Evolutionary conservation across 2,888 invertebrate genomes (phyloP).

Genomic region (Lampropteryx suffumata): DNA sequence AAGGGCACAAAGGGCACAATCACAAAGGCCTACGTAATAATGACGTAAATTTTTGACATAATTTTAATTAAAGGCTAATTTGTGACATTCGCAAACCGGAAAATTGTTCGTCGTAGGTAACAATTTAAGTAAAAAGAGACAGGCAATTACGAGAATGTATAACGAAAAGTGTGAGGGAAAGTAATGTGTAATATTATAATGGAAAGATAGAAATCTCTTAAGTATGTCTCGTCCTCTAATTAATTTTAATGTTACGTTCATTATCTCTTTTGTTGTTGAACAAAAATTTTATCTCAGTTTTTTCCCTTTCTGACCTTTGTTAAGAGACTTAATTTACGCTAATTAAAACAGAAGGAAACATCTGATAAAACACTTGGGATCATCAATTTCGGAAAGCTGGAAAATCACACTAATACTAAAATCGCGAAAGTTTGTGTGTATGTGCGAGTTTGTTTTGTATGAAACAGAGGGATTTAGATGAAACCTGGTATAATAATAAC

Average conservation of each 20-base stretch:
- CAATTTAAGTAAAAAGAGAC: conserved; percentile 43
- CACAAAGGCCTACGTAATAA: conserved; percentile 67
- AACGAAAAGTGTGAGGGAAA: conserved; percentile 15
- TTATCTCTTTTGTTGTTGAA: conserved; percentile 20
- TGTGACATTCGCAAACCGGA: conserved; percentile 60
- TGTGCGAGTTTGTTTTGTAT: too few species aligned
- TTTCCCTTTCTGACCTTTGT: conserved; percentile 12
- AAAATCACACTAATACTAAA: too few species aligned
- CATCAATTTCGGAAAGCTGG: not conserved
- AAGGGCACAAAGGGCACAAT: conserved; percentile 56
- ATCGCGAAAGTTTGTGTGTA: too few species aligned
- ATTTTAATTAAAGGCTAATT: conserved; percentile 77
- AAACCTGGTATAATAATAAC: too few species aligned
- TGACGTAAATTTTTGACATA: conserved; percentile 66
- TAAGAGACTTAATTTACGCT: conserved; percentile 15
- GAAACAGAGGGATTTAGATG: too few species aligned
- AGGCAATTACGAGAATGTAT: conserved; percentile 32
- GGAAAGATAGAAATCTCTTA: conserved; percentile 30
- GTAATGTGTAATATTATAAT: conserved; percentile 25
- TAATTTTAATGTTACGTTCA: conserved; percentile 32
- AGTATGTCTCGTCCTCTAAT: conserved; percentile 26
- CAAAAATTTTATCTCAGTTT: conserved; percentile 20
- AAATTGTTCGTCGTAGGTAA: conserved; percentile 53
- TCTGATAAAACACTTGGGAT: not conserved
- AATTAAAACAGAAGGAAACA: conserved; percentile 16